Conservation (phyloP, 2,888 invertebrate genomes). For the Amorpha juglandis region DNA sequence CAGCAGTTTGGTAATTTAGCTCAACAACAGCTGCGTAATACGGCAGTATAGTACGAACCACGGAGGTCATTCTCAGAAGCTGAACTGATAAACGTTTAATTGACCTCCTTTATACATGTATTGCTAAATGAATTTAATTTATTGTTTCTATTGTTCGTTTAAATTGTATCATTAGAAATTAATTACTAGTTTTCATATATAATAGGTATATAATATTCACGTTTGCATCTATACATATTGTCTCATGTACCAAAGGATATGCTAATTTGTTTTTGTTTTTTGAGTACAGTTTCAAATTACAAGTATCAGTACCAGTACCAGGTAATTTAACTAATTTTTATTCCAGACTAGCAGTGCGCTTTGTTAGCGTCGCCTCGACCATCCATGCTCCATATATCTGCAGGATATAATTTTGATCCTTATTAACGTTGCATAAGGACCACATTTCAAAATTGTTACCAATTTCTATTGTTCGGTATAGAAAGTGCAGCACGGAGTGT, state of each 20-base stretch:
- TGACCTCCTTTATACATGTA: constrained; percentile 21
- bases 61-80: constrained; percentile 25
- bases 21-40: constrained; percentile 21
- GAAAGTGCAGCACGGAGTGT: constrained; percentile 65
- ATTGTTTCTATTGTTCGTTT: constrained; percentile 11
- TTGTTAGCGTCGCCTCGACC: constrained; percentile 13
- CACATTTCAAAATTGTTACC: constrained; percentile 40
- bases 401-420: constrained; percentile 16
- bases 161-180: constrained; percentile 6
- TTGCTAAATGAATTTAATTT: constrained; percentile 23
- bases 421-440: constrained; percentile 39
- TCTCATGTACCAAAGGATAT: no score
- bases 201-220: no score
- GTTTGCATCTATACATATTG: background rate
- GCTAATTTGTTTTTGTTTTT: no score
- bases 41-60: constrained; percentile 16
- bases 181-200: background rate
- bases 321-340: constrained; percentile 17
- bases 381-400: constrained; percentile 7
- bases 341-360: constrained; percentile 22
- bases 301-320: no score
- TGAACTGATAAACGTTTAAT: constrained; percentile 24
- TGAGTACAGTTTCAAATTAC: background rate
- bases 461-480: constrained; percentile 58
- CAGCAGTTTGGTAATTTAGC: constrained; percentile 20